Evolutionary conservation across 2,797 vertebrate genomes (phyloP).

Genomic region (Lateolabrax maculatus): DNA sequence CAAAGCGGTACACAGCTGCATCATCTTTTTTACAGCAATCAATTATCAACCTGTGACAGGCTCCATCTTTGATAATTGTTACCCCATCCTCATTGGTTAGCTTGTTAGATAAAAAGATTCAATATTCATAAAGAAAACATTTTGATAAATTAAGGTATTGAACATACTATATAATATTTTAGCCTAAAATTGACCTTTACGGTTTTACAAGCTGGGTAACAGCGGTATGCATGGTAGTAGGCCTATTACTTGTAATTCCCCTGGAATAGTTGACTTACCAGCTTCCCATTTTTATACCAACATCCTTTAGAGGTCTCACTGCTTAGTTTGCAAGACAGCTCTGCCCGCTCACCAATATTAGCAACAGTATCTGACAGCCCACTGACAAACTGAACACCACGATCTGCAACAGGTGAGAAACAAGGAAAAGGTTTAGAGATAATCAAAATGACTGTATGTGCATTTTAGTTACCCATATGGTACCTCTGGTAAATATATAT

Average conservation of each 20-base stretch:
- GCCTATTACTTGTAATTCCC: background rate
- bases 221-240: background rate
- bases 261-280: conserved; percentile 79
- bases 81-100: conserved; percentile 83
- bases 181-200: background rate
- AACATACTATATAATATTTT: background rate
- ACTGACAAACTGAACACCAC: conserved; percentile 81
- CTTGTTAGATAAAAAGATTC: conserved; percentile 71
- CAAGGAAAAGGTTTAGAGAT: background rate
- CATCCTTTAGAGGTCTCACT: conserved; percentile 81
- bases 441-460: background rate
- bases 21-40: conserved; percentile 82
- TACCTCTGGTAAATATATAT: background rate
- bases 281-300: conserved; percentile 92
- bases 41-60: conserved; percentile 85
- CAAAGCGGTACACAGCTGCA: conserved; percentile 89
- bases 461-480: background rate
- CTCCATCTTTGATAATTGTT: conserved; percentile 86
- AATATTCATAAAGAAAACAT: background rate
- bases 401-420: conserved; percentile 62
- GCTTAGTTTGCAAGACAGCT: conserved; percentile 88
- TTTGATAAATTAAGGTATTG: background rate
- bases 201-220: background rate
- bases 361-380: conserved; percentile 85
- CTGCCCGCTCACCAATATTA: conserved; percentile 80